Evolutionary conservation across 2,113 vertebrate species (phyloP), one percentile per base, ranked within the genome.

Genomic region (Diglossa brunneiventris): DNA sequence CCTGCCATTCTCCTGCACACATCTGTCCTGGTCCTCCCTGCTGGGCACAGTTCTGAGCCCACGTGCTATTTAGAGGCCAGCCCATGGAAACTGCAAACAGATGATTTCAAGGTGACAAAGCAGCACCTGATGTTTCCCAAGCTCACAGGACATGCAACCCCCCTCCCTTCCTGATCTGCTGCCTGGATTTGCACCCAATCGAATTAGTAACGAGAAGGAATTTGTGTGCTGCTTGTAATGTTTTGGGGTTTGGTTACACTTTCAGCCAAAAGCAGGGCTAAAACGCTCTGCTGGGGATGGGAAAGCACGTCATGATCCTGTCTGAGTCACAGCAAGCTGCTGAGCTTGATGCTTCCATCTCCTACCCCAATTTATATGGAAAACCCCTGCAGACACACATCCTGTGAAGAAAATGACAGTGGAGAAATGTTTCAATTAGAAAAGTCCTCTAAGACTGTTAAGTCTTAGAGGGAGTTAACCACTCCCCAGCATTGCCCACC

Each of bases 21-120:
- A 0, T n/a, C 11, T 76, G 31, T 18, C 66, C 37, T 72, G 19
- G 22, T 52, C 35, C 18, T 59, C 33, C 52, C 17, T 2, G 1
- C 44, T 59, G 33, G 23, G 53, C 62, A 86, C 31, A 69, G 46
- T 41, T 77, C 63, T 61, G 55, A 77, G 55, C 31, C 53, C 37
- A 21, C 0, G 1, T 41, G 59, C 41, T 87, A 4, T 82, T 70
- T 68, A 70, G 39, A 85, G 89, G 46, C 61, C 75, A 87, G 47
- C 46, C 49, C 53, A 46, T 62, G 84, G 94, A 95, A 97, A 96
- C 37, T 76, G 31, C 46, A 46, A 70, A 52, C 1, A 5, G 88
- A 92, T 93, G 53, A 94, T 17, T 81, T 77, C 47, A 87, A 94
- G 83, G 86, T 96, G 93, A 95, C 92, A 80, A 94, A 94, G 76